phyloP scores from a whole-genome alignment of 2,113 vertebrate species.

The Corythornis vintsioides region DNA sequence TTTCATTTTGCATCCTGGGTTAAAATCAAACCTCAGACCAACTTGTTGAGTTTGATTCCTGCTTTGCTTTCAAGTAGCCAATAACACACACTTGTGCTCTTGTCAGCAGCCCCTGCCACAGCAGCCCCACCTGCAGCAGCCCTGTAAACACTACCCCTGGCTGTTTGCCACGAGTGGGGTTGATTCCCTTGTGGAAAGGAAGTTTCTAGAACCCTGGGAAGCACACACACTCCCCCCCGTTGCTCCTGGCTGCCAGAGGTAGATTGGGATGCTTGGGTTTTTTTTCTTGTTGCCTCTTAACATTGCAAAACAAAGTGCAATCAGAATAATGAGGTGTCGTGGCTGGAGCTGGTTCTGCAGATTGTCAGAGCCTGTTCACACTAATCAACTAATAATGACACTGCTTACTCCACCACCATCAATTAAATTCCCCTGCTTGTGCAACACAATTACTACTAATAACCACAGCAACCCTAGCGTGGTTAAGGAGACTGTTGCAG shows the following conservation, averaged over 20 bases:
- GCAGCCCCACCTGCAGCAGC: background rate
- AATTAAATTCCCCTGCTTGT: constrained; percentile 73
- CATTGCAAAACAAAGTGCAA: constrained; percentile 75
- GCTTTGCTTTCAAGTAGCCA: background rate
- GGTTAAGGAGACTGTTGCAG: constrained; percentile 66
- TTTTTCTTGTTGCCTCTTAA: constrained; percentile 57
- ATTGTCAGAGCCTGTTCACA: constrained; percentile 74
- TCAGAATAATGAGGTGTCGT: constrained; percentile 78
- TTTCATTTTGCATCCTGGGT: constrained; percentile 4
- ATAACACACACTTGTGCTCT: background rate
- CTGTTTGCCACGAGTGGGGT: background rate
- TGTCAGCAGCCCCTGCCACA: background rate
- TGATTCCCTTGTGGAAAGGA: constrained; percentile 30
- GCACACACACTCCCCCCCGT: background rate
- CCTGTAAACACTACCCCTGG: too few relatives aligned
- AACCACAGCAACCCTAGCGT: constrained; percentile 69
- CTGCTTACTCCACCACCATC: constrained; percentile 44
- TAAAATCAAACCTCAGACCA: constrained; percentile 24
- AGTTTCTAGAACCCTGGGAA: constrained; percentile 38
- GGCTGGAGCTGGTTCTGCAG: constrained; percentile 58
- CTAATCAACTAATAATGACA: constrained; percentile 80
- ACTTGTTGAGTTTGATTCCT: background rate
- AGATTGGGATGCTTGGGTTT: constrained; percentile 40
- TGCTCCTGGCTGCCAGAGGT: constrained; percentile 32
- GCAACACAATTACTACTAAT: constrained; percentile 78